A percentile compares a stretch with the other conserved stretches of the same genome.
Evolutionary conservation across 2,113 vertebrate species (phyloP).

Genomic region (Trogon melanurus): DNA sequence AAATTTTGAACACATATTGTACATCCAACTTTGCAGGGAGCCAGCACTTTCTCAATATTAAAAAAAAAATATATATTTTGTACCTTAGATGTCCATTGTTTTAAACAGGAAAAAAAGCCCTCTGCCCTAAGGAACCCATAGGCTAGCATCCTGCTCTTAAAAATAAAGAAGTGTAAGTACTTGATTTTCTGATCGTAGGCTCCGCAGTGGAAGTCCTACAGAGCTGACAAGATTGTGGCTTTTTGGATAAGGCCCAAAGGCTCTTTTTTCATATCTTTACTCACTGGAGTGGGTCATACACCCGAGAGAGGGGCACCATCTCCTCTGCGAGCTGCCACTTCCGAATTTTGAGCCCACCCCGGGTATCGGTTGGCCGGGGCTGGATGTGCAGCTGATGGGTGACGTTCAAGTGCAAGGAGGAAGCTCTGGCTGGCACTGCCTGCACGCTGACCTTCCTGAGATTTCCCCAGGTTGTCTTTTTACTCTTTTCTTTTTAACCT

Average conservation of each 20-base stretch:
- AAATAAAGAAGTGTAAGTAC: background rate
- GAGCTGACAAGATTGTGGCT: background rate
- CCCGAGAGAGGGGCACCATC: background rate
- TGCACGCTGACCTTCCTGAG: background rate
- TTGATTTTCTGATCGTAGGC: background rate
- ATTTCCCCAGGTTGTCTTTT: background rate
- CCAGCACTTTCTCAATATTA: background rate
- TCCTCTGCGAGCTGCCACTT: background rate
- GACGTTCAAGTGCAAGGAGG: too few species aligned
- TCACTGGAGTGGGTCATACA: background rate
- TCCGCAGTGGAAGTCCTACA: background rate
- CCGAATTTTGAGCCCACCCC: background rate
- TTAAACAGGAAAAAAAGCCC: background rate
- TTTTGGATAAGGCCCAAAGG: background rate
- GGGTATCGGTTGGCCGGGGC: background rate
- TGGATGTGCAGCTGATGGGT: background rate
- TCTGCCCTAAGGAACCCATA: background rate
- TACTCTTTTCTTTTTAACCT: background rate
- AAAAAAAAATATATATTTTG: background rate
- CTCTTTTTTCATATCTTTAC: background rate
- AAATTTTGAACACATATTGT: constrained; percentile 14
- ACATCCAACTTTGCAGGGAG: background rate
- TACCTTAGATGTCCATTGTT: background rate
- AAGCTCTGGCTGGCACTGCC: background rate
- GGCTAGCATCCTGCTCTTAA: background rate